Evolutionary conservation across 35 echinoderm and acorn worm genomes (phyloP).

Genomic region (Acanthaster planci): DNA sequence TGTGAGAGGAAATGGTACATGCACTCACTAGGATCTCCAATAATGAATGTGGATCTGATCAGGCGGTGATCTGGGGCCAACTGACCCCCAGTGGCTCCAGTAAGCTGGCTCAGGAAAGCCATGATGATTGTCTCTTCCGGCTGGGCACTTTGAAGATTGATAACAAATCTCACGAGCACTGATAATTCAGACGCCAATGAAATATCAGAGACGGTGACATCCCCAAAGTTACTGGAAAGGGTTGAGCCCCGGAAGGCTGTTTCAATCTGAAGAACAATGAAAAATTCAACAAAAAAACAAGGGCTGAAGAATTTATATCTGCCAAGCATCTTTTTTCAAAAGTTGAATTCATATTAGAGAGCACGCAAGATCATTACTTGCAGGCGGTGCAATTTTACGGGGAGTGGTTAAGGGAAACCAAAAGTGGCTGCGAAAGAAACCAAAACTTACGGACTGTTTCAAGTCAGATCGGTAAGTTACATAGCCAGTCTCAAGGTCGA

Average conservation of each 20-base stretch:
- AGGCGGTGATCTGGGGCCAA: background rate
- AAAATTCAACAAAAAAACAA: too few relatives aligned
- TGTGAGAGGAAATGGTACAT: background rate
- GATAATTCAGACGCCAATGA: background rate
- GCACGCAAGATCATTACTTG: too few relatives aligned
- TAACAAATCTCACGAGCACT: background rate
- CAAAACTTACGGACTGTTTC: background rate
- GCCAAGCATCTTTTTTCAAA: too few relatives aligned
- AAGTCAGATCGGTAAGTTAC: background rate
- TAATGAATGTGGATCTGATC: constrained; percentile 29
- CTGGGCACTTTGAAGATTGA: background rate
- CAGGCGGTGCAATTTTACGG: too few relatives aligned
- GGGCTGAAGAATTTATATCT: too few relatives aligned
- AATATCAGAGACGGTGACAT: background rate
- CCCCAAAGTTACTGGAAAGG: background rate
- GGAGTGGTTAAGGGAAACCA: too few relatives aligned
- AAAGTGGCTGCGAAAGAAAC: too few relatives aligned
- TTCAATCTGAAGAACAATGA: constrained; percentile 19
- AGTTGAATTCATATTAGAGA: too few relatives aligned
- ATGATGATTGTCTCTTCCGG: background rate
- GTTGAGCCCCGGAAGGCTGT: background rate
- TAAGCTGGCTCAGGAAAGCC: background rate
- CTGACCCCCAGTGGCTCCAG: background rate
- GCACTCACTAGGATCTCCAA: constrained; percentile 20
- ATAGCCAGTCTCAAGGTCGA: background rate